Conservation (phyloP, 2,888 invertebrate species). For the Nomada hirtipes region DNA sequence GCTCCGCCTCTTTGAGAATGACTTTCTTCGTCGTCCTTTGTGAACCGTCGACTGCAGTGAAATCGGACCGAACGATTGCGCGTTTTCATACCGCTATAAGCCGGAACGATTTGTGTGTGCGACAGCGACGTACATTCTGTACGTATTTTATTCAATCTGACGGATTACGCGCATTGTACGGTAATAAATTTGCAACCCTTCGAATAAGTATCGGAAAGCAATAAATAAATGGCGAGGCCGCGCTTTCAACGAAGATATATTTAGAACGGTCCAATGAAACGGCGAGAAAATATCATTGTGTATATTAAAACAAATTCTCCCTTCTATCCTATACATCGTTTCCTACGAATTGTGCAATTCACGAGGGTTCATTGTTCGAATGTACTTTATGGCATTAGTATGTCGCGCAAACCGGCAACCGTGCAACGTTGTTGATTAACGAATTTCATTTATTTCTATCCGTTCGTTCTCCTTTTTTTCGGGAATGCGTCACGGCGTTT, state of each 20-base stretch:
- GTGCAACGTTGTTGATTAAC: too few relatives aligned
- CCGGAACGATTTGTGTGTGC: conserved; percentile 7
- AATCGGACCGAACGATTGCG: conserved; percentile 22
- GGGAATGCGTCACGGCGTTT: conserved; percentile 26
- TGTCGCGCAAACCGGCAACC: too few relatives aligned
- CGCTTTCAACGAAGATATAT: not conserved
- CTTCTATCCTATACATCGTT: not conserved
- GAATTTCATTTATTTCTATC: not conserved
- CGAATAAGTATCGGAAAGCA: not conserved
- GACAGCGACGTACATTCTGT: not conserved
- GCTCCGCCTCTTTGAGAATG: conserved; percentile 9
- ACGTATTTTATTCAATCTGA: conserved; percentile 14
- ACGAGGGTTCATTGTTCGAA: too few relatives aligned
- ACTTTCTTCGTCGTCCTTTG: conserved; percentile 15
- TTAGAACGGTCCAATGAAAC: not conserved
- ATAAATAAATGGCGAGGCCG: not conserved
- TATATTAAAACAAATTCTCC: too few relatives aligned
- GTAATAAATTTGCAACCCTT: conserved; percentile 1
- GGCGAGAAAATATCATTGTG: not conserved
- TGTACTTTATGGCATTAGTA: too few relatives aligned
- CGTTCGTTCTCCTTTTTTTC: not conserved
- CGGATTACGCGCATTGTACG: conserved; percentile 10
- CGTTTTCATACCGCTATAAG: not conserved
- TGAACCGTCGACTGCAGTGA: conserved; percentile 3
- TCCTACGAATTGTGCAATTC: not conserved